Base-by-base conservation (phyloP, 2,797 vertebrate genomes). In the Enteromius unitaeniatus region DNA sequence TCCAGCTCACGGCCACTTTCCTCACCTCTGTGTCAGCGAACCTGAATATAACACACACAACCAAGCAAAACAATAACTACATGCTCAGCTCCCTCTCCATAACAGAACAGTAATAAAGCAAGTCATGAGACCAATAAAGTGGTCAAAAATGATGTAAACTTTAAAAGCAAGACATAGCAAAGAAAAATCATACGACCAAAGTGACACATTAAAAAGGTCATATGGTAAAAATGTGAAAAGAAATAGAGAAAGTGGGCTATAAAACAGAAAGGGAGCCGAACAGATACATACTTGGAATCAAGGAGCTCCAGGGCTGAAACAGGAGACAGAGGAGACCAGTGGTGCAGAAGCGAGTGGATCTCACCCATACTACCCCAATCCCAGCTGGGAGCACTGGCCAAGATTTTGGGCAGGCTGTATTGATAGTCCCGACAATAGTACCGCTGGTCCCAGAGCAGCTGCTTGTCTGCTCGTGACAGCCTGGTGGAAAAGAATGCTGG, bases 21-120 rank as follows among this genome's bases (percentile, higher is more conserved):
- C 97, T 94, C 78, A 99, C 97, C 87, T 97, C 96, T 79, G 96
- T 96, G 90, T 99, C 97, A 86, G 98, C 96, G 95, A 98, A 99
- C 89, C 97, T 99, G 88, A 5, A 86, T 86, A 70, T n/a, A 74
- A 49, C 13, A 51, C 37, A 40, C 37, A 69, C 1, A 14, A 58
- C 62, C 51, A 40, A 9, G 47, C 60, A 82, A 14, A 68, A 67
- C 15, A 74, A 19, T 49, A 53, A 28, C 28, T 10, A 78, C 60
- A 78, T n/a, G 42, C 76, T 47, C 60, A 65, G 49, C 11, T 55
- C 28, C 19, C 19, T 34, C 19, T 67, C 45, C 23, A 11, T 65
- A 28, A 73, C 2, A 75, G 31, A 26, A 60, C 53, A 72, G 68
- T n/a, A 15, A 80, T 65, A 64, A 67, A 76, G 31, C 31, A 68